Conservation (phyloP, 2,113 vertebrate genomes). For the Apistogramma diplotaenia region DNA sequence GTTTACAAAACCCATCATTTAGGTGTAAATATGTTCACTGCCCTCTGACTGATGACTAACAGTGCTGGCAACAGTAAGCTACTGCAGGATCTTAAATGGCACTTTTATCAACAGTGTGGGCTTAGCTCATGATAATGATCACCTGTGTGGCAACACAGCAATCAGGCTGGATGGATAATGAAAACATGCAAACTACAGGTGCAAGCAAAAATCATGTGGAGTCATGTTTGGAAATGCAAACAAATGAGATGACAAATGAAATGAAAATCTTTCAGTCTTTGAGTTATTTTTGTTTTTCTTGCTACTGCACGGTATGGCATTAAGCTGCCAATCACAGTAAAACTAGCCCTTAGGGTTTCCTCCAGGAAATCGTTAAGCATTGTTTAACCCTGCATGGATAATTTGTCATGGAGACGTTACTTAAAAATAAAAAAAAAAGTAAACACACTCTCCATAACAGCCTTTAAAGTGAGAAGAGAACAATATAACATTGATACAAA, state of each 20-base stretch:
- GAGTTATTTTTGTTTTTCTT: not conserved
- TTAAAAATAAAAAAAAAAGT: not conserved
- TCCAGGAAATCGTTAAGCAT: not conserved
- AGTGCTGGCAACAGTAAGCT: not conserved
- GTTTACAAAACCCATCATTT: slow-evolving; percentile 20
- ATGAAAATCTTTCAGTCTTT: not conserved
- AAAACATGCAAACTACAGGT: not conserved
- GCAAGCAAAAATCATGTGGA: not conserved
- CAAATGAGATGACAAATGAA: not conserved
- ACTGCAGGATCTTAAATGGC: not conserved
- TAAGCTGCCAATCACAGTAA: slow-evolving; percentile 1
- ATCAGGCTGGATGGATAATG: not conserved
- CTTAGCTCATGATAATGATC: not conserved
- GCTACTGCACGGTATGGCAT: not conserved
- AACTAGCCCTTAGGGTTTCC: not conserved
- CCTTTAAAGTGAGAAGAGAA: not conserved
- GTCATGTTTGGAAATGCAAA: not conserved
- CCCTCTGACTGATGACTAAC: slow-evolving; percentile 33
- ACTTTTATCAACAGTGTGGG: not conserved
- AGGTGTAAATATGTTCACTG: slow-evolving; percentile 14
- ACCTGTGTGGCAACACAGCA: not conserved
- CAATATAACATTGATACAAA: not conserved
- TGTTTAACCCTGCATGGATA: not conserved
- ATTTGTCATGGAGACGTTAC: not conserved
- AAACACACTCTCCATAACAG: not conserved